Conservation (phyloP, 2,888 invertebrate species). For the Pandemis cinnamomeana region DNA sequence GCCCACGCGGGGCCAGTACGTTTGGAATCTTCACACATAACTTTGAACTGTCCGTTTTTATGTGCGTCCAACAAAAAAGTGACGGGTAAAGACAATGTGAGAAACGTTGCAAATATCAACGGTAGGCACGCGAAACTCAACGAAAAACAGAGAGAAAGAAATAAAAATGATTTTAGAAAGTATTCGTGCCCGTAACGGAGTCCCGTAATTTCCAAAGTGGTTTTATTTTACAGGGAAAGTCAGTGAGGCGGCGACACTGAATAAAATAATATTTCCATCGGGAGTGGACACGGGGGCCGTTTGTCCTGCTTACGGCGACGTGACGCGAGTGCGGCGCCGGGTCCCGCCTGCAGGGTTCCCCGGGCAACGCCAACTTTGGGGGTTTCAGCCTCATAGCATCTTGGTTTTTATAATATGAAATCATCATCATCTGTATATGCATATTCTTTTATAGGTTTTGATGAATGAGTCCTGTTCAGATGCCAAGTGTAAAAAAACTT, state of each 20-base stretch:
- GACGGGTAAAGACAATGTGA: too few relatives aligned
- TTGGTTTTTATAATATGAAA: too few relatives aligned
- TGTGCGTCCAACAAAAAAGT: too few relatives aligned
- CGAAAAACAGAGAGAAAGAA: background rate
- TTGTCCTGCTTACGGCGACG: slow-evolving; percentile 19
- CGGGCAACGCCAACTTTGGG: background rate
- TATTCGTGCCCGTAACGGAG: background rate
- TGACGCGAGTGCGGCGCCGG: background rate
- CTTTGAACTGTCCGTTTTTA: too few relatives aligned
- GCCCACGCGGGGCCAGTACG: too few relatives aligned
- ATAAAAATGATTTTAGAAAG: background rate
- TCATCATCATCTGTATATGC: too few relatives aligned
- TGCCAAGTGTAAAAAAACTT: too few relatives aligned
- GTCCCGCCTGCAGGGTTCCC: background rate
- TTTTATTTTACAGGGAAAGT: background rate
- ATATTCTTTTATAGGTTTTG: too few relatives aligned
- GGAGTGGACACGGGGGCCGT: slow-evolving; percentile 6
- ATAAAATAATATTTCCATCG: slow-evolving; percentile 12
- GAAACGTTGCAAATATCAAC: too few relatives aligned
- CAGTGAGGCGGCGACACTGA: background rate
- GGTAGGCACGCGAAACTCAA: too few relatives aligned
- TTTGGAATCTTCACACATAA: too few relatives aligned
- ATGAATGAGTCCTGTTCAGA: too few relatives aligned
- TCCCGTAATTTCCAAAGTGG: background rate
- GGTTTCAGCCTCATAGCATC: background rate